These are phyloP conservation scores for Lepidotrigona ventralis DNA, from an alignment of 1,140 invertebrate species.

Conservation along the genomic window DNA sequence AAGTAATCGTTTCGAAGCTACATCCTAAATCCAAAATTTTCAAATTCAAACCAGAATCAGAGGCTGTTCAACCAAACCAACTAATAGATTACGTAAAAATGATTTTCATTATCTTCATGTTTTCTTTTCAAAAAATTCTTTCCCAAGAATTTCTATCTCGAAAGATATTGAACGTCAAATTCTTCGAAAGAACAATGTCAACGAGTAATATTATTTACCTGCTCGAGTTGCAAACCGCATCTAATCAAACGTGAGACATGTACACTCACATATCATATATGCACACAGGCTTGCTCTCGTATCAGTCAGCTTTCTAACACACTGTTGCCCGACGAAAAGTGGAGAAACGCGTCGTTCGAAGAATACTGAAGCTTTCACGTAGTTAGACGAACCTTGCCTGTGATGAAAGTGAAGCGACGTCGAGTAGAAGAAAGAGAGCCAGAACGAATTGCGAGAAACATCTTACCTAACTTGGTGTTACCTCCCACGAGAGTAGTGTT, in stretches of 20 bases:
- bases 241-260: not conserved
- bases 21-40: not conserved
- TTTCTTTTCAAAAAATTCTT: too few species aligned
- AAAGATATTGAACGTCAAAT: not conserved
- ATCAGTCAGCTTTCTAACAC: too few species aligned
- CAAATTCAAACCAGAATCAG: not conserved
- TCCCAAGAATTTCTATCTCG: not conserved
- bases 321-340: not conserved
- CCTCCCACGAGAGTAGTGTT: not conserved
- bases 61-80: not conserved
- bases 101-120: not conserved
- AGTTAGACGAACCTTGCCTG: not conserved
- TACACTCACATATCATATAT: not conserved
- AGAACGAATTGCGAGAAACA: not conserved
- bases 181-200: not conserved
- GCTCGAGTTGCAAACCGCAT: not conserved
- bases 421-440: not conserved
- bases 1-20: not conserved
- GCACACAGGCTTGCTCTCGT: not conserved
- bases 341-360: not conserved
- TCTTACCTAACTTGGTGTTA: constrained; percentile 35
- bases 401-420: not conserved
- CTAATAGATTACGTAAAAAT: not conserved
- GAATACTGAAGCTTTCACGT: not conserved
- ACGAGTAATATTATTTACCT: not conserved